These are phyloP conservation scores for Leptarthrus brevirostris DNA, from an alignment of 2,888 invertebrate genomes.

Conservation along the genomic window DNA sequence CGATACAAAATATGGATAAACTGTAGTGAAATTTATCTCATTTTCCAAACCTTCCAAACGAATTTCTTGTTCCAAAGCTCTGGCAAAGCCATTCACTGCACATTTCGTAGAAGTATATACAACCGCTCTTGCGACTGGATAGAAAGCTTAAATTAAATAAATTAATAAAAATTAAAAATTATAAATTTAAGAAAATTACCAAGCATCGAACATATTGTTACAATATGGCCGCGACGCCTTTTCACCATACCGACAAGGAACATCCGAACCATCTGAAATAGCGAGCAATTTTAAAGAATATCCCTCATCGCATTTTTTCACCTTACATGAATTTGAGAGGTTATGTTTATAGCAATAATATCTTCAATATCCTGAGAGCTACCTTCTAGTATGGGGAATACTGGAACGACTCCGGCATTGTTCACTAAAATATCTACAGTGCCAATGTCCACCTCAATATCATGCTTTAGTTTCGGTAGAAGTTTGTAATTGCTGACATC, in stretches of 20 bases:
- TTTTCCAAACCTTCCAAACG: constrained; percentile 63
- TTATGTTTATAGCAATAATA: constrained; percentile 67
- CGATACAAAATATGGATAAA: constrained; percentile 67
- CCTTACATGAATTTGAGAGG: constrained; percentile 67
- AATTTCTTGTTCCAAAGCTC: constrained; percentile 63
- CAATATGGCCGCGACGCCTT: constrained; percentile 61
- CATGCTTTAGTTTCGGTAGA: constrained; percentile 62
- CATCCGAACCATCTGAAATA: constrained; percentile 65
- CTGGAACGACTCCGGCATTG: constrained; percentile 67
- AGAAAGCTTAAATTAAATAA: constrained; percentile 48
- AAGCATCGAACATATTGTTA: constrained; percentile 67
- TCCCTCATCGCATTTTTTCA: background rate
- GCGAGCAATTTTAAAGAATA: too few relatives aligned
- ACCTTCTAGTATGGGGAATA: constrained; percentile 63
- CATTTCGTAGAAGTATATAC: constrained; percentile 68
- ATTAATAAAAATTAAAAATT: background rate
- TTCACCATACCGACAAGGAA: constrained; percentile 67
- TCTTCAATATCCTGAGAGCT: constrained; percentile 66
- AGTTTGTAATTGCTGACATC: constrained; percentile 65
- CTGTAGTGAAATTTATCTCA: constrained; percentile 63
- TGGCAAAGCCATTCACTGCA: constrained; percentile 68
- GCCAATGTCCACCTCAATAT: constrained; percentile 65
- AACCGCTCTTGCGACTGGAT: constrained; percentile 49
- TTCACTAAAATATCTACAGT: constrained; percentile 68
- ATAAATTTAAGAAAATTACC: constrained; percentile 58